Percentiles rank a stretch among this genome's conserved stretches.
phyloP scores from a whole-genome alignment of 2,797 vertebrate species.

The Paratrypauchen microcephalus region DNA sequence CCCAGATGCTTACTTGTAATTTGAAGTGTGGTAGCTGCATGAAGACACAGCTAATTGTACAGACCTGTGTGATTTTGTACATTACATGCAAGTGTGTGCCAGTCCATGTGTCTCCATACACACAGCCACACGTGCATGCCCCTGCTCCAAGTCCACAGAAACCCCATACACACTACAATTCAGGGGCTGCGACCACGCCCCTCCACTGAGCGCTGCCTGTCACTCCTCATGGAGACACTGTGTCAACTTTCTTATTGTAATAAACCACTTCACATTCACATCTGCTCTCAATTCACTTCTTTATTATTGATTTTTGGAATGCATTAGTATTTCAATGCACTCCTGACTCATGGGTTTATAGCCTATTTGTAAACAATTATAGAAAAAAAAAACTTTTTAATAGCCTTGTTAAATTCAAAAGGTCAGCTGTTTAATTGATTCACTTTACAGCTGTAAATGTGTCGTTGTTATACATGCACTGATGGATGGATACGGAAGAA shows the following conservation, averaged over 20 bases:
- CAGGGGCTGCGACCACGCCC: constrained; percentile 63
- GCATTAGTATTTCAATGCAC: not conserved
- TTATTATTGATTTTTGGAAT: not conserved
- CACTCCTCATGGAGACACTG: constrained; percentile 79
- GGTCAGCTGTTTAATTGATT: not conserved
- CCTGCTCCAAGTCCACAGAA: constrained; percentile 53
- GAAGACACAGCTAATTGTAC: constrained; percentile 77
- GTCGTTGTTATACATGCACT: too few relatives aligned
- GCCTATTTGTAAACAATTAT: not conserved
- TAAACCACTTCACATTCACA: constrained; percentile 76
- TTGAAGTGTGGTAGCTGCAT: constrained; percentile 80
- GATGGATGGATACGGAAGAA: too few relatives aligned
- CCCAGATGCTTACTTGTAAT: constrained; percentile 75
- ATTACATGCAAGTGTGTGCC: constrained; percentile 74
- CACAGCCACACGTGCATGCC: constrained; percentile 71
- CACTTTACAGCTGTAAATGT: too few relatives aligned
- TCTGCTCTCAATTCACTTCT: constrained; percentile 31
- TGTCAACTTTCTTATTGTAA: constrained; percentile 83
- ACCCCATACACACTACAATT: constrained; percentile 32
- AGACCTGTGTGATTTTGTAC: constrained; percentile 76
- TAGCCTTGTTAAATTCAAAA: not conserved
- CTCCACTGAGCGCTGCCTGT: constrained; percentile 71
- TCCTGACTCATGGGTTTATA: not conserved
- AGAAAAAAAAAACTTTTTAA: too few relatives aligned
- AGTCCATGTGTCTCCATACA: constrained; percentile 64